Evolutionary conservation across 1,140 invertebrate species (phyloP).

Genomic region (Harpegnathos saltator): DNA sequence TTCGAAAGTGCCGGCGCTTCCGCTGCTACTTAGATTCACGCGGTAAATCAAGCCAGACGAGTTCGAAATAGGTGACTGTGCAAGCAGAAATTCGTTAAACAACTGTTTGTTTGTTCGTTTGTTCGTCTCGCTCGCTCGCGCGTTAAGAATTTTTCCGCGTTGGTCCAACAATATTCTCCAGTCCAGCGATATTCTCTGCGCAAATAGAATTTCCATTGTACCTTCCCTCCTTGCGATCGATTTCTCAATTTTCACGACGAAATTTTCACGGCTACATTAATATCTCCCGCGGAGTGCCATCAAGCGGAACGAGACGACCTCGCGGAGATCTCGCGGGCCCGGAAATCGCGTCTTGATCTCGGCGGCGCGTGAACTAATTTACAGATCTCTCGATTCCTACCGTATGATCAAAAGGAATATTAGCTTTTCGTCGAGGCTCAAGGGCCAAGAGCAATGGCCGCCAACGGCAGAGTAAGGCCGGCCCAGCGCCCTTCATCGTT

Average conservation of each 20-base stretch:
- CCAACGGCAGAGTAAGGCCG: slow-evolving; percentile 48
- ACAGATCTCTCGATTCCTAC: slow-evolving; percentile 40
- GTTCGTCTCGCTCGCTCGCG: not conserved
- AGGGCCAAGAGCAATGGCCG: slow-evolving; percentile 70
- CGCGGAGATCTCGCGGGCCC: not conserved
- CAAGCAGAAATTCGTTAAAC: not conserved
- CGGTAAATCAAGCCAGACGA: slow-evolving; percentile 7
- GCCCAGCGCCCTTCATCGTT: slow-evolving; percentile 79
- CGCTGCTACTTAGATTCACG: slow-evolving; percentile 4
- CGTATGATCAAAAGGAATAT: slow-evolving; percentile 75
- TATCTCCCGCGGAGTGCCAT: not conserved
- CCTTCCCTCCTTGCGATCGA: not conserved
- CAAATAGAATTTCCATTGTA: not conserved
- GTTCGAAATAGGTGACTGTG: slow-evolving; percentile 15
- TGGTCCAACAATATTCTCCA: no score
- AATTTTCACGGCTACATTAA: not conserved
- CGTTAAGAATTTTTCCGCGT: no score
- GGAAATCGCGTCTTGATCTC: not conserved
- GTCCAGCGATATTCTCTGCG: no score
- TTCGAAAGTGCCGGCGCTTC: slow-evolving; percentile 26
- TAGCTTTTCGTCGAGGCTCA: slow-evolving; percentile 68
- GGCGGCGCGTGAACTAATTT: slow-evolving; percentile 52
- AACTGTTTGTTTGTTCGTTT: not conserved
- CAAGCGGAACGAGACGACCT: not conserved
- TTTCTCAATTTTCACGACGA: not conserved